Evolutionary conservation across 1,140 invertebrate species (phyloP), one percentile per base, ranked within the genome.

Genomic region (Drosophila orena): DNA sequence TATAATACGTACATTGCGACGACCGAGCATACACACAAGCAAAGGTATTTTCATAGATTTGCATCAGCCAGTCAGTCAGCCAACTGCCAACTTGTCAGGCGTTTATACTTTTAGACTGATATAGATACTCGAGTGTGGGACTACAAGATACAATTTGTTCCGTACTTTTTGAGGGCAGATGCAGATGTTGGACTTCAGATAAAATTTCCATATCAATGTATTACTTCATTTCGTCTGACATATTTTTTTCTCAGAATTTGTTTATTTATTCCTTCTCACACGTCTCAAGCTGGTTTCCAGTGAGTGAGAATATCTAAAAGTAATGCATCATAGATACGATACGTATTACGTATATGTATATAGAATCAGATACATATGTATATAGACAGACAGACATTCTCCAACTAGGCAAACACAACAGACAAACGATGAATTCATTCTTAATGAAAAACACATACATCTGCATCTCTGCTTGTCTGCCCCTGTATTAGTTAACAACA

Each of bases 401-500:
- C 27, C 56, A 34, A 56, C 46, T 37, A 75, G 50, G 57, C 54
- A 64, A 61, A 64, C 50, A 61, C 49, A 58, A 42, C 50, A 27
- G 68, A 22, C 69, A 44, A 53, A 47, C 49, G 60, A 79, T 79
- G 52, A 62, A 85, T 89, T 88, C 76, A 84, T 88, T 88, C 84
- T 88, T 88, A 89, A 88, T 79, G 66, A 84, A 85, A 74, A 79
- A 61, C 76, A 61, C 40, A 55, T 34, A 40, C 30, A 34, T 34
- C 34, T 62, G 37, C 44, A 62, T 53, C 15, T 43, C 40, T 42
- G 7, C n/a, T 17, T 15, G 38, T 40, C 2, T 15, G 62, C 15
- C 22, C 49, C 14, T 55, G 69, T 74, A 60, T 72, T 73, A 43
- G 50, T 44, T 46, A 72, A 72, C 50, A 69, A 72, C 50, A 74